Percentiles rank a stretch among this genome's conserved stretches.
These are phyloP conservation scores for Stichodactyla helianthus DNA, from an alignment of 64 coral and sea anemone genomes.

Conservation along the genomic window DNA sequence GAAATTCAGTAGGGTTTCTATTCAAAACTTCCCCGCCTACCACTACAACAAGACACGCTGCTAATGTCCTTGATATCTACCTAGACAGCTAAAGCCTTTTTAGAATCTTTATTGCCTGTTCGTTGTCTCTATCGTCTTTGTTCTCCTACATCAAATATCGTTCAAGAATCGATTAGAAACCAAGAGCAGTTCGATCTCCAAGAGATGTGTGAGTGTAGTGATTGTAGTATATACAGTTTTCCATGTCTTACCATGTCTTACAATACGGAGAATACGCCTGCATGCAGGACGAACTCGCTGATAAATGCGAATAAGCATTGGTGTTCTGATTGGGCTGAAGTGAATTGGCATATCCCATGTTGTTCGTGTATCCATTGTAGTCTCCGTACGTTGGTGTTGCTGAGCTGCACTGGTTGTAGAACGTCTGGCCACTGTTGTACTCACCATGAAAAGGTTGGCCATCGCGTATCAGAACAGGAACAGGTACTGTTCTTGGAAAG, in stretches of 20 bases:
- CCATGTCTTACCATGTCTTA: slow-evolving; percentile 26
- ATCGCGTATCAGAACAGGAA: slow-evolving; percentile 86
- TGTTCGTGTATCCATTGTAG: slow-evolving; percentile 40
- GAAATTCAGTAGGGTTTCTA: slow-evolving; percentile 11
- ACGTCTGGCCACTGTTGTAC: slow-evolving; percentile 37
- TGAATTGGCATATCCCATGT: slow-evolving; percentile 45
- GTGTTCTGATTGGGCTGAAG: slow-evolving; percentile 50
- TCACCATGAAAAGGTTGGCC: slow-evolving; percentile 77
- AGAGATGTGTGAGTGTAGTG: slow-evolving; percentile 17
- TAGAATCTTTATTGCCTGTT: slow-evolving; percentile 7
- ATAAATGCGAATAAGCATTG: slow-evolving; percentile 47
- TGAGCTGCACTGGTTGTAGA: slow-evolving; percentile 34
- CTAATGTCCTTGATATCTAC: slow-evolving; percentile 10
- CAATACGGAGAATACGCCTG: slow-evolving; percentile 58
- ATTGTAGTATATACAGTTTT: slow-evolving; percentile 5
- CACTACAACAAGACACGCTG: slow-evolving; percentile 11
- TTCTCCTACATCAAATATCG: slow-evolving; percentile 23
- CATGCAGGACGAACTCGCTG: slow-evolving; percentile 61
- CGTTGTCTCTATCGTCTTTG: slow-evolving; percentile 6
- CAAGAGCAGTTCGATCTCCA: slow-evolving; percentile 1
- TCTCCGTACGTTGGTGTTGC: slow-evolving; percentile 38
- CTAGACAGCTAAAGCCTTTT: slow-evolving; percentile 7
- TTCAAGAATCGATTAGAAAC: slow-evolving; percentile 19
- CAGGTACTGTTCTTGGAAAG: slow-evolving; percentile 85
- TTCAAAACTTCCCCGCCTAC: slow-evolving; percentile 23